These are phyloP conservation scores for Echinarachnius parma DNA, from an alignment of 53 echinoderm and acorn worm genomes.

Conservation along the genomic window DNA sequence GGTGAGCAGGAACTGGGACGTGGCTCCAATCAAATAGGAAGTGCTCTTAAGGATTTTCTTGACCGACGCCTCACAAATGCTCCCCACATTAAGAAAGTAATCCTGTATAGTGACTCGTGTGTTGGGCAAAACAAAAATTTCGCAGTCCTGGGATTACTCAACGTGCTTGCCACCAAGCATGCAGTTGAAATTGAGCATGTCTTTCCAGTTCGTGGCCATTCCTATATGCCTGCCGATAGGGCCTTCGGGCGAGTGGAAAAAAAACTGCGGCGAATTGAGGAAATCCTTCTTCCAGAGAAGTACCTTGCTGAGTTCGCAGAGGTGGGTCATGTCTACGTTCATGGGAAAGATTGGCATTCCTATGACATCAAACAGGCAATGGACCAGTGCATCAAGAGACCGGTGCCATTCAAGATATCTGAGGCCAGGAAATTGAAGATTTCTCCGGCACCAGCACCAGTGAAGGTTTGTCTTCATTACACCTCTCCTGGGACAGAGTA, in stretches of 20 bases:
- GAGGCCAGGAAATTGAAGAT: constrained; percentile 1
- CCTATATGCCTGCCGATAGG: constrained; percentile 52
- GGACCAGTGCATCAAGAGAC: neutral
- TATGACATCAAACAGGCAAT: constrained; percentile 33
- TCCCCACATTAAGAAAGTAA: constrained; percentile 1
- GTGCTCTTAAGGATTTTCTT: constrained; percentile 33
- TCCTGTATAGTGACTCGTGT: constrained; percentile 60
- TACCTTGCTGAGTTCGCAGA: too few relatives aligned
- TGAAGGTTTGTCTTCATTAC: neutral
- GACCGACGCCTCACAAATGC: neutral
- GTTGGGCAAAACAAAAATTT: constrained; percentile 60
- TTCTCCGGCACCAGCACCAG: neutral
- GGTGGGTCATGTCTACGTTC: constrained; percentile 31
- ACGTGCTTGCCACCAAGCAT: constrained; percentile 8
- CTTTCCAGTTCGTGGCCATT: constrained; percentile 51
- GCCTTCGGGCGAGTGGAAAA: constrained; percentile 58
- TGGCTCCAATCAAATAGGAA: constrained; percentile 44
- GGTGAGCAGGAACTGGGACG: constrained; percentile 43
- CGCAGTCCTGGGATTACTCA: constrained; percentile 23
- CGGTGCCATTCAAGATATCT: constrained; percentile 10
- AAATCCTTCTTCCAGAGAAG: constrained; percentile 49
- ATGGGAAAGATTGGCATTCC: constrained; percentile 40
- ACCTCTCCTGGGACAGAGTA: neutral
- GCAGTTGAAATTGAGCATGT: constrained; percentile 20
- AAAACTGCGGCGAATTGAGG: constrained; percentile 27